Evolutionary conservation across 2,113 vertebrate species (phyloP).

Genomic region (Cynopterus brachyotis): DNA sequence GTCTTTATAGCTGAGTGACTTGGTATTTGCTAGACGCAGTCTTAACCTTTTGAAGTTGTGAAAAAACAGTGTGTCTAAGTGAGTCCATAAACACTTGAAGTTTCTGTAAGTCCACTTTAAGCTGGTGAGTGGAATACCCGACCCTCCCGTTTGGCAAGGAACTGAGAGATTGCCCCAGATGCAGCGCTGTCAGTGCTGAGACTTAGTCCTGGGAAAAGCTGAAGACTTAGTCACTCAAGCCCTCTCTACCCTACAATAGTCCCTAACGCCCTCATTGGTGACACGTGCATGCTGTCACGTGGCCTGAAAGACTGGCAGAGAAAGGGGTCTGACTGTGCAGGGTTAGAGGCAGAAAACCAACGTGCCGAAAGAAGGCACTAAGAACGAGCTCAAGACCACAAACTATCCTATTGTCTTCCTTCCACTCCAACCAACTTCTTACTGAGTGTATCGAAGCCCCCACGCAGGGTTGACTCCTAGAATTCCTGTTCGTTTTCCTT

Average conservation of each 20-base stretch:
- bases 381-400: neutral
- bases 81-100: neutral
- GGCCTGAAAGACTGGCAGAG: neutral
- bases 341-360: neutral
- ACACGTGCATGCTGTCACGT: neutral
- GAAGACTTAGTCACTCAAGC: neutral
- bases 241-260: neutral
- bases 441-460: fast-evolving
- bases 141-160: neutral
- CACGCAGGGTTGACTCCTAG: neutral
- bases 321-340: neutral
- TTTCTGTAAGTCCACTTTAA: neutral
- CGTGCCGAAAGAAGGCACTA: neutral
- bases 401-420: neutral
- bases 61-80: neutral
- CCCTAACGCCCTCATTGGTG: neutral
- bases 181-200: neutral
- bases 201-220: neutral
- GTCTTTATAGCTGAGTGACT: neutral
- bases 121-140: neutral
- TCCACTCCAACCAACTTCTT: neutral
- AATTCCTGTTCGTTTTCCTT: neutral
- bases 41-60: neutral
- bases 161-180: neutral
- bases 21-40: neutral